Evolutionary conservation across 2,888 invertebrate genomes (phyloP), one percentile per base, ranked within the genome.

Genomic region (Myopa testacea): DNA sequence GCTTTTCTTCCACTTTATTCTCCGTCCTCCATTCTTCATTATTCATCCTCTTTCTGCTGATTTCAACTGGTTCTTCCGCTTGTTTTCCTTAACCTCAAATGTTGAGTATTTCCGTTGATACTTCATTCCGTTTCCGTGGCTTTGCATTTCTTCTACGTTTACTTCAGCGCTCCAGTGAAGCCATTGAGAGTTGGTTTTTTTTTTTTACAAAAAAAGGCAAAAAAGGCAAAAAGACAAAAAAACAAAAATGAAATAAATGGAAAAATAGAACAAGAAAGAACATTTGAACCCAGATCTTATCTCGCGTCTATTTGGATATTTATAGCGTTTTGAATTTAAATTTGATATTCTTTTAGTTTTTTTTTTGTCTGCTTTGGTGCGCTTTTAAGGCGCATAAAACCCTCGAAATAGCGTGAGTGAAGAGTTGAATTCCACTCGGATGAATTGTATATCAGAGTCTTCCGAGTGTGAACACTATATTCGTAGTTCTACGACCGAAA

Each of bases 111-210:
- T 75, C 68, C 75, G 58, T n/a, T 52, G 75, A 14, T 75, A 67
- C 75, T 75, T 68, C 58, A 68, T 67, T 68, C 68, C 75, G 75
- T 68, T 75, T 67, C 55, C 75, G 68, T 75, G 26, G 58, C 68
- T 68, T 45, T 63, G 45, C 50, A 19, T 55, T 60, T 40, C 63
- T 26, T 50, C 70, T 72, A 40, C 38, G 60, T 52, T 58, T 71
- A 16, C 37, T 71, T 55, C 14, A 58, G 45, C 60, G 40, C 55
- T 10, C 3, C 6, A 70, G 50, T 37, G 50, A 58, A 19, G 50
- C 63, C 73, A 40, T 72, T 73, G 73, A 73, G 73, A 45, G 34
- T 73, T 73, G 34, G 50, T 16, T 40, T 4, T 19, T 1, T 37
- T 60, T 40, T 4, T 8, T 40, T 6, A 8, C 14, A 19, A 60